A percentile compares a stretch with the other conserved stretches of the same genome.
phyloP scores from a whole-genome alignment of 2,113 vertebrate genomes.

The Daubentonia madagascariensis region DNA sequence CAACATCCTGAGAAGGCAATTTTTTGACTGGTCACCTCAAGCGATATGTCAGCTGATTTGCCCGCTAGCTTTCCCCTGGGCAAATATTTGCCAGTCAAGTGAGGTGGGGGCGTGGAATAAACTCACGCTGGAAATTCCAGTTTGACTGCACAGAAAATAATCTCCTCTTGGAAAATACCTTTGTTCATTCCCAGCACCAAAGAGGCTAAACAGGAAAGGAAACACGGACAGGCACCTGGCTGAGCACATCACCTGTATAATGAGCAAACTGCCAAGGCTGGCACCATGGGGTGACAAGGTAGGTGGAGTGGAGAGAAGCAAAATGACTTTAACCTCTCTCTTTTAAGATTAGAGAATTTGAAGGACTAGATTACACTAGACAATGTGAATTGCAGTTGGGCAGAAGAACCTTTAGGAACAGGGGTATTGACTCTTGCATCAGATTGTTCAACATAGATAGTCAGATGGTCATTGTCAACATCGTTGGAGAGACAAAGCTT shows the following conservation, averaged over 20 bases:
- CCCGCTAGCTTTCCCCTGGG: constrained; percentile 25
- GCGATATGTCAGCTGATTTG: constrained; percentile 33
- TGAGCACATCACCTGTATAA: background rate
- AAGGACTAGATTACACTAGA: background rate
- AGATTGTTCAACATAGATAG: background rate
- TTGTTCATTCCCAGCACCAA: background rate
- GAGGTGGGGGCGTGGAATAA: background rate
- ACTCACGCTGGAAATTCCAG: background rate
- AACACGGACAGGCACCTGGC: background rate
- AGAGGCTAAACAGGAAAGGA: background rate
- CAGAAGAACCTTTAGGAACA: background rate
- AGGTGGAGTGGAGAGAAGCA: background rate
- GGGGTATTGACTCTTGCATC: background rate
- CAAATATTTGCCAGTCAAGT: background rate
- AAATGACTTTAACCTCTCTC: background rate
- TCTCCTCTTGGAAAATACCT: background rate
- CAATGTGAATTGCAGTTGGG: background rate
- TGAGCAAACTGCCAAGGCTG: background rate
- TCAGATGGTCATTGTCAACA: background rate
- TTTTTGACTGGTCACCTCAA: constrained; percentile 13
- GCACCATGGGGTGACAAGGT: background rate
- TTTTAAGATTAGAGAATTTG: background rate
- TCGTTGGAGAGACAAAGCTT: background rate
- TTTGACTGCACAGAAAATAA: constrained; percentile 21
- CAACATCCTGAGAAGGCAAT: constrained; percentile 39